Evolutionary conservation across 2,113 vertebrate species (phyloP), one percentile per base, ranked within the genome.

Genomic region (Opisthocomus hoazin): DNA sequence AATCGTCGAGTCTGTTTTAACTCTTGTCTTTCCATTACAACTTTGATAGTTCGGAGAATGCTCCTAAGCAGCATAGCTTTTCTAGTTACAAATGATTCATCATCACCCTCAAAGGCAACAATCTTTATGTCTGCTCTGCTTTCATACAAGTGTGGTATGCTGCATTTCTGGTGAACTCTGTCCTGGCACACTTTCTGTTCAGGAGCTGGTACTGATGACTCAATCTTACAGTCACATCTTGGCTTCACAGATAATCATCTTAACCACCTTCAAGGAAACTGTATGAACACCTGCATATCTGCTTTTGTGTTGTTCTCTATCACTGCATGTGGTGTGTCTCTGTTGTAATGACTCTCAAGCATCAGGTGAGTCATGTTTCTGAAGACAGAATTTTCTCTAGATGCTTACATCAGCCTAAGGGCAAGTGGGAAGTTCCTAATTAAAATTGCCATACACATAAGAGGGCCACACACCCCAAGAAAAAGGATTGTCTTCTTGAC

Each of bases 191-290:
- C 3, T 82, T 83, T 68, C 85, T 84, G 26, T 57, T 94, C 63
- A 58, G 63, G 20, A 86, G 39, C 50, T 88, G 45, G 71, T 24
- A 80, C 75, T 84, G 79, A 70, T 93, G 92, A 92, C 58, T 95
- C 88, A 97, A 12, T 37, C 29, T 84, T 79, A 73, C 34, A 90
- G 66, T 92, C 58, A 50, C 32, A 92, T 90, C 58, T 84, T 94
- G 64, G 16, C 30, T 89, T 83, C 37, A 41, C 32, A 94, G 94
- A 77, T 80, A 90, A 77, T 60, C 11, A 90, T 83, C 82, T 94
- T 70, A 92, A 89, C 63, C n/a, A 22, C 75, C 66, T 74, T 94
- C 71, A 90, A 92, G 79, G 88, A 95, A 97, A 80, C 22, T 19
- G 41, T 36, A 16, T 41, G 54, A 90, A 65, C 50, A 88, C 63